A percentile compares a stretch with the other conserved stretches of the same genome.
Conservation (phyloP, 2,113 vertebrate genomes). For the Charadrius vociferus region DNA sequence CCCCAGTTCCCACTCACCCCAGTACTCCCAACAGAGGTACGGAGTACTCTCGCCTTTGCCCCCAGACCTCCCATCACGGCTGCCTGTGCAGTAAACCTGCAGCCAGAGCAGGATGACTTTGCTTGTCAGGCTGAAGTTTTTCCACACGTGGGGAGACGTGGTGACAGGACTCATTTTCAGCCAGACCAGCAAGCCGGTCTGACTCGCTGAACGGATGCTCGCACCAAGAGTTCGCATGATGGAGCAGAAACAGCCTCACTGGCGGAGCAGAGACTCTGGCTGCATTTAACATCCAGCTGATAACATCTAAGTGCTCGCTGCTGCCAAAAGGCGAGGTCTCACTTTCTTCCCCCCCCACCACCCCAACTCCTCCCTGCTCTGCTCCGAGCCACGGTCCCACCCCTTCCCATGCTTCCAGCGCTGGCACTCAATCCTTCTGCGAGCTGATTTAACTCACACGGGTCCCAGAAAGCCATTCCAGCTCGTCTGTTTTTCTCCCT, state of each 20-base stretch:
- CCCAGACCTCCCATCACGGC: rapidly evolving
- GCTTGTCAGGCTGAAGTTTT: not conserved
- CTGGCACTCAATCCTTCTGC: not conserved
- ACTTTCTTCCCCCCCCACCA: not conserved
- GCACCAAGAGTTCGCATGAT: rapidly evolving
- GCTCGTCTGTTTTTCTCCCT: not conserved
- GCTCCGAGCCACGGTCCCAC: not conserved
- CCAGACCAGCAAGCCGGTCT: not conserved
- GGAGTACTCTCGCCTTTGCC: not conserved
- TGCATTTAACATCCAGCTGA: not conserved
- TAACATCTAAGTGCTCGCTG: slow-evolving; percentile 1
- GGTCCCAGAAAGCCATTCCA: slow-evolving; percentile 11
- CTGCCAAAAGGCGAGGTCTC: slow-evolving; percentile 38
- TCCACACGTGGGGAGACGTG: rapidly evolving
- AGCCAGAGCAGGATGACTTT: not conserved
- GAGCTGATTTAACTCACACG: not conserved
- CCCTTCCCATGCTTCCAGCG: not conserved
- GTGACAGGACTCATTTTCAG: not conserved
- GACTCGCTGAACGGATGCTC: not conserved
- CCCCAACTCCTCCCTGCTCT: slow-evolving; percentile 25
- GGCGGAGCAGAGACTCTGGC: not conserved
- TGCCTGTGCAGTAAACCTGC: not conserved
- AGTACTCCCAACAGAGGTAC: not conserved
- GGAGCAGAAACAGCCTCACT: not conserved
- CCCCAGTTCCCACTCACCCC: not conserved